These are phyloP conservation scores for Neofelis nebulosa DNA, from an alignment of 2,113 vertebrate species.

Conservation along the genomic window DNA sequence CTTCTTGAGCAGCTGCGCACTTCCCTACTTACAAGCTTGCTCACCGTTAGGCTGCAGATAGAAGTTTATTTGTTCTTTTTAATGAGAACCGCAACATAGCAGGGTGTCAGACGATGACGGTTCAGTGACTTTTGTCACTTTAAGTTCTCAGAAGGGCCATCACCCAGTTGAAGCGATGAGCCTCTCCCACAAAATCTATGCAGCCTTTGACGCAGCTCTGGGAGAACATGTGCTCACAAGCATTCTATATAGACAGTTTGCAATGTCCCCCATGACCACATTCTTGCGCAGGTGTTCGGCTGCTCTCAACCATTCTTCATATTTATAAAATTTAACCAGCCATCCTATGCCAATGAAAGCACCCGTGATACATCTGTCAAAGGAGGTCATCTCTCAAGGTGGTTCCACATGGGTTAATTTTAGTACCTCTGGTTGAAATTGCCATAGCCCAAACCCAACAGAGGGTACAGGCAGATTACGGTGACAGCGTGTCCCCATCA, in stretches of 20 bases:
- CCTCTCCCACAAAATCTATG: background rate
- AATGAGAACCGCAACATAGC: background rate
- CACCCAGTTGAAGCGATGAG: background rate
- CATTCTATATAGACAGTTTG: background rate
- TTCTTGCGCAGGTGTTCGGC: background rate
- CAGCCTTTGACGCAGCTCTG: rapidly evolving
- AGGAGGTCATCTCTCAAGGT: background rate
- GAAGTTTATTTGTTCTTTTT: background rate
- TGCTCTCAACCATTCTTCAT: background rate
- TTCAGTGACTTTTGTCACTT: background rate
- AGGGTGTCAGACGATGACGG: background rate
- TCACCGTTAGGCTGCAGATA: background rate
- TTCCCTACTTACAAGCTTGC: background rate
- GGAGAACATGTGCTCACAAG: background rate
- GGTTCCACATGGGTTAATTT: background rate
- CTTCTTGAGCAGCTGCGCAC: background rate
- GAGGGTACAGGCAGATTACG: background rate
- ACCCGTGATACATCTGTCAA: background rate
- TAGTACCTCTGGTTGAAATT: background rate
- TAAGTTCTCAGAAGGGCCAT: background rate
- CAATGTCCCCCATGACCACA: background rate
- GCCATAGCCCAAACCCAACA: background rate
- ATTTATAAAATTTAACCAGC: background rate
- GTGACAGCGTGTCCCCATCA: background rate
- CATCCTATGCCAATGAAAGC: background rate